Evolutionary conservation across 2,113 vertebrate genomes (phyloP).

Genomic region (Motacilla alba): DNA sequence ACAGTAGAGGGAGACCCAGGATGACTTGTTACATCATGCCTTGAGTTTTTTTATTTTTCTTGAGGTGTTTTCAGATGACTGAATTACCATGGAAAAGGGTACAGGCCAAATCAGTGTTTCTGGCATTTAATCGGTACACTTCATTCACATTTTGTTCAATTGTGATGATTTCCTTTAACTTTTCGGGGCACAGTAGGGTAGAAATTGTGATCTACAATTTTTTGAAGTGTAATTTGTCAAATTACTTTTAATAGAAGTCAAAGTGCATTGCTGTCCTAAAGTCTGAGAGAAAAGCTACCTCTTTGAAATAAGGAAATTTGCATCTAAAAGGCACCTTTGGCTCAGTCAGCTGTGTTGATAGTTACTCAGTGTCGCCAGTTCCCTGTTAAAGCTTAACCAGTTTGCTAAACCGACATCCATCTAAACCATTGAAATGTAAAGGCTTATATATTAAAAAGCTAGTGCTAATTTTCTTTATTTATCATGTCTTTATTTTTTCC

Average conservation of each 20-base stretch:
- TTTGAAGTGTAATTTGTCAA: background rate
- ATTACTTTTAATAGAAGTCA: background rate
- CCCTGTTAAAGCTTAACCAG: constrained; percentile 58
- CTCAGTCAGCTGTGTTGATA: constrained; percentile 38
- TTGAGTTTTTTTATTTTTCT: background rate
- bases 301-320: background rate
- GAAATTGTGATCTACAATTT: background rate
- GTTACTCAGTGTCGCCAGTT: constrained; percentile 49
- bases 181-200: background rate
- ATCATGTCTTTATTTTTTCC: background rate
- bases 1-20: background rate
- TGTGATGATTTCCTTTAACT: background rate
- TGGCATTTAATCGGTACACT: background rate
- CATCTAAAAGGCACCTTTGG: constrained; percentile 47
- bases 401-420: constrained; percentile 29
- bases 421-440: constrained; percentile 34
- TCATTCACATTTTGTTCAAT: background rate
- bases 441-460: constrained; percentile 32
- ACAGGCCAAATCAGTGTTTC: background rate
- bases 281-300: background rate
- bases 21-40: background rate
- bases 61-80: background rate
- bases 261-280: background rate
- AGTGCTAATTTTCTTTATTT: background rate
- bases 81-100: background rate